Conservation (phyloP, 2,113 vertebrate species). For the cat (Felis catus) region F.catus_Fca126_mat1.0 CM031413.1:113211001-113211500, state of each 20-base stretch:
- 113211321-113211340: constrained; percentile 35
- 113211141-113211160: not conserved
- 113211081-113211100: not conserved
- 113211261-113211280: constrained; percentile 67
- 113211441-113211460: not conserved
- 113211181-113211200: not conserved
- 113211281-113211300: constrained; percentile 70
- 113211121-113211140: not conserved
- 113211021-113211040: constrained; percentile 20
- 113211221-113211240: constrained; percentile 67
- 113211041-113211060: constrained; percentile 6
- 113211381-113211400: not conserved
- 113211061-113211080: not conserved
- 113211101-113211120: not conserved
- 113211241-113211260: constrained; percentile 75
- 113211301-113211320: constrained; percentile 71
- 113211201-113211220: not conserved
- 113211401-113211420: not conserved
- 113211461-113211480: not conserved
- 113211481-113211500: constrained; percentile 21
- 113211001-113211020: constrained; percentile 26
- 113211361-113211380: not conserved
- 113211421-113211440: not conserved
- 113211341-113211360: not conserved
- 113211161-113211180: not conserved